Evolutionary conservation across 2,797 vertebrate genomes (phyloP).

Genomic region (Dendrocincla fuliginosa): DNA sequence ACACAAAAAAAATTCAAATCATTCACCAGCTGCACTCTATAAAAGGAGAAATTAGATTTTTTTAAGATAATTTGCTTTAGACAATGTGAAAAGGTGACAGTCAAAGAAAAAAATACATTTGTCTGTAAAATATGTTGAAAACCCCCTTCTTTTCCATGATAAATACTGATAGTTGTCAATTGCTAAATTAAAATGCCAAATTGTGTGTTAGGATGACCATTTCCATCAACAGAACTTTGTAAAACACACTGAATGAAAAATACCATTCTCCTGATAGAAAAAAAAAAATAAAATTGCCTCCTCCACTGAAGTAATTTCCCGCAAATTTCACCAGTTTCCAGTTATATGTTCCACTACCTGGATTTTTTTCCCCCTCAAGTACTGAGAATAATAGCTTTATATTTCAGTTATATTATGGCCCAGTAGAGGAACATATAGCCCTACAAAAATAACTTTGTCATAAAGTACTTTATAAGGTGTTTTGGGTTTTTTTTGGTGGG

Average conservation of each 20-base stretch:
- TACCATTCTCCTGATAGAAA: not conserved
- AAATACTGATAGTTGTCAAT: not conserved
- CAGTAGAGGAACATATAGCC: not conserved
- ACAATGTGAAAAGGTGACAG: not conserved
- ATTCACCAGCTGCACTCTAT: not conserved
- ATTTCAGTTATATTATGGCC: not conserved
- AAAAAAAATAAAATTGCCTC: not conserved
- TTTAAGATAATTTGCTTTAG: not conserved
- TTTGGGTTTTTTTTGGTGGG: accelerated
- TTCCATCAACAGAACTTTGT: not conserved
- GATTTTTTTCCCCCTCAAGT: not conserved
- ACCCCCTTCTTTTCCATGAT: accelerated
- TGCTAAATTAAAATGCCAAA: not conserved
- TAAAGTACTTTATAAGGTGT: not conserved
- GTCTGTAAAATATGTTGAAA: not conserved
- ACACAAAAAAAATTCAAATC: not conserved
- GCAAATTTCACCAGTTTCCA: not conserved
- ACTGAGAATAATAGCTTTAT: not conserved
- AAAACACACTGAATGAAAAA: not conserved
- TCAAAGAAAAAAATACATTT: not conserved
- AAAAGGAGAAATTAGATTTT: not conserved
- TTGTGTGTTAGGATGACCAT: not conserved
- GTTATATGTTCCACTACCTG: not conserved
- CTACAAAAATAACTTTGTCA: not conserved
- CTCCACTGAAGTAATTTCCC: not conserved